Base-by-base conservation (phyloP, 2,113 vertebrate genomes). In the Conger conger region DNA sequence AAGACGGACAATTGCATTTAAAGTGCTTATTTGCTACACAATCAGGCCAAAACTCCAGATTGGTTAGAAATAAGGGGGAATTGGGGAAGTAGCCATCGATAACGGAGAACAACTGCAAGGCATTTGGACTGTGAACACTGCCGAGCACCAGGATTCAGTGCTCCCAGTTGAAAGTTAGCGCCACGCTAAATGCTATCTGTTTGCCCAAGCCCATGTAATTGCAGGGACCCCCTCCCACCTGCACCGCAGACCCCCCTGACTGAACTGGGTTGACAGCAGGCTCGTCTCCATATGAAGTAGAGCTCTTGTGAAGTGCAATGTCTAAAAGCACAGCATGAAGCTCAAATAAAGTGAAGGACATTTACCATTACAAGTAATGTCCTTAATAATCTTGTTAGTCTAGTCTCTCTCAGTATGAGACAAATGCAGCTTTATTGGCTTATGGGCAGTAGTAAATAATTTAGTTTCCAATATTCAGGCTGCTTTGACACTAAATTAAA, bases 401-500 rank as follows among this genome's bases (percentile, higher is more conserved):
- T 93, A 93, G 96, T 96, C 96, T 95, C 95, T 94, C 95, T 96
- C 95, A 95, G 94, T 97, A 96, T 84, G 94, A 97, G 97, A 98
- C 97, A 96, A 98, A 97, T 97, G 97, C 96, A 96, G 96, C 96
- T 95, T 98, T 97, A 97, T 97, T 97, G 97, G 97, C 96, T 97
- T 97, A 97, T 96, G 95, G 95, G 94, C 95, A 95, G 96, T 96
- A 97, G 97, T 98, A 98, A 97, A 99, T 99, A 98, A 98, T 97
- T 96, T 97, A 94, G 96, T 97, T 96, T 96, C 96, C 95, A 96
- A 97, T 97, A 97, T 98, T 97, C 96, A 95, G 93, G 93, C 96
- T 96, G 95, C 96, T 98, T 96, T 97, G 98, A 98, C 97, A 97
- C 96, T 96, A 97, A 98, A 98, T 99, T 97, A 98, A 97, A 98